These are phyloP conservation scores for Macrosoma leucophasiata DNA, from an alignment of 2,888 invertebrate species.

Conservation along the genomic window DNA sequence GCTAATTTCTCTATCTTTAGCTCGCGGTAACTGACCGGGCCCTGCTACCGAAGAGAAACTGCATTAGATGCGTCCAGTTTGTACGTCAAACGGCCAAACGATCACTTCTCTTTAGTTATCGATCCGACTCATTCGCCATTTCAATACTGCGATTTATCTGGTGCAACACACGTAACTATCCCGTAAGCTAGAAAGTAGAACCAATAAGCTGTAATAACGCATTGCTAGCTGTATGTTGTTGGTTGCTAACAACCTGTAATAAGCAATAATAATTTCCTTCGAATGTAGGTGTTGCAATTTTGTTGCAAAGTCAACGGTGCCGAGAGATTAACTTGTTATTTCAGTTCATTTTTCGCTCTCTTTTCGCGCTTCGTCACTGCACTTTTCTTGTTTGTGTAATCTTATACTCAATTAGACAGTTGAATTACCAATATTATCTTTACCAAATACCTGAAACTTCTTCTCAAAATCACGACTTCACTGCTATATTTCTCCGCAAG, in stretches of 20 bases:
- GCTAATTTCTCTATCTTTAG: constrained; percentile 76
- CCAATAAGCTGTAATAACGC: constrained; percentile 33
- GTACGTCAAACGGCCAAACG: constrained; percentile 39
- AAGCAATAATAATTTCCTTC: constrained; percentile 45
- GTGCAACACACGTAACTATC: constrained; percentile 2
- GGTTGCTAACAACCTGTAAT: constrained; percentile 37
- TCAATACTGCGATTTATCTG: constrained; percentile 14
- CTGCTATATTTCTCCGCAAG: no score
- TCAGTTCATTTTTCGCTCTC: no score
- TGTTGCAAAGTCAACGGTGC: constrained; percentile 18
- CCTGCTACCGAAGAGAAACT: constrained; percentile 64
- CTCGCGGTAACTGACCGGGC: constrained; percentile 67
- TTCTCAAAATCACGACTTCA: no score
- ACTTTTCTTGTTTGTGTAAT: no score
- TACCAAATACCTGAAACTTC: no score
- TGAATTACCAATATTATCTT: no score
- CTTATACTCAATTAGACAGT: no score
- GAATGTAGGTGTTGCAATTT: constrained; percentile 47
- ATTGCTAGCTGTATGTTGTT: constrained; percentile 32
- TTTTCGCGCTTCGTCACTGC: no score
- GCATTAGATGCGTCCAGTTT: constrained; percentile 70
- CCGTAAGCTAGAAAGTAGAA: constrained; percentile 35
- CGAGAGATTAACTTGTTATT: constrained; percentile 20
- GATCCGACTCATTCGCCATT: constrained; percentile 19
- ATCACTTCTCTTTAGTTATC: constrained; percentile 33